A percentile compares a stretch with the other conserved stretches of the same genome.
Evolutionary conservation across 2,797 vertebrate species (phyloP).

Genomic region (Pogonophryne albipinna): DNA sequence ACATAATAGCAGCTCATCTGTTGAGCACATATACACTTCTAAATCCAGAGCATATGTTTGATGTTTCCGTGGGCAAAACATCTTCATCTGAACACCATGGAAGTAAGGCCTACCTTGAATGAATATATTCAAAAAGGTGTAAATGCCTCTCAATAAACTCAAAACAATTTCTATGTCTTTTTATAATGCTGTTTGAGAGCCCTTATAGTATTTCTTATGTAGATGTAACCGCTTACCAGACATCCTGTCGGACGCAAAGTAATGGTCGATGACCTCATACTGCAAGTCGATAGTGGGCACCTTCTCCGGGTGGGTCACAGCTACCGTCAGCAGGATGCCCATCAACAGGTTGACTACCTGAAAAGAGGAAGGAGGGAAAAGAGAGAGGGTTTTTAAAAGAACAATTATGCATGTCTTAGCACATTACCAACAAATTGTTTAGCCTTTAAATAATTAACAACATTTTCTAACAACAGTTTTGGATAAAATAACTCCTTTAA

Average conservation of each 20-base stretch:
- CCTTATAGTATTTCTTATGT: no score
- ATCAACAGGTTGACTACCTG: slow-evolving; percentile 97
- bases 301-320: slow-evolving; percentile 96
- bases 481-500: neutral
- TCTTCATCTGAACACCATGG: neutral
- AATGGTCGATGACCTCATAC: slow-evolving; percentile 98
- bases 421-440: neutral
- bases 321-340: slow-evolving; percentile 96
- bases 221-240: slow-evolving; percentile 86
- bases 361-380: slow-evolving; percentile 17
- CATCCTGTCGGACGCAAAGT: slow-evolving; percentile 96
- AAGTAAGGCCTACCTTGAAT: neutral
- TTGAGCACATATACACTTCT: neutral
- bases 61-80: neutral
- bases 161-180: neutral
- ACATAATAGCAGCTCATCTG: slow-evolving; percentile 7
- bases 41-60: neutral
- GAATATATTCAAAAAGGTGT: neutral
- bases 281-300: slow-evolving; percentile 94
- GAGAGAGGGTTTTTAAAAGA: neutral
- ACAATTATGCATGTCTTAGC: no score
- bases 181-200: neutral
- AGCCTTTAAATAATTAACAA: neutral
- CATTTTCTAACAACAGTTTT: neutral
- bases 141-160: neutral